Base-by-base conservation (phyloP, 2,797 vertebrate species). In the Sebastes matsubarae region DNA sequence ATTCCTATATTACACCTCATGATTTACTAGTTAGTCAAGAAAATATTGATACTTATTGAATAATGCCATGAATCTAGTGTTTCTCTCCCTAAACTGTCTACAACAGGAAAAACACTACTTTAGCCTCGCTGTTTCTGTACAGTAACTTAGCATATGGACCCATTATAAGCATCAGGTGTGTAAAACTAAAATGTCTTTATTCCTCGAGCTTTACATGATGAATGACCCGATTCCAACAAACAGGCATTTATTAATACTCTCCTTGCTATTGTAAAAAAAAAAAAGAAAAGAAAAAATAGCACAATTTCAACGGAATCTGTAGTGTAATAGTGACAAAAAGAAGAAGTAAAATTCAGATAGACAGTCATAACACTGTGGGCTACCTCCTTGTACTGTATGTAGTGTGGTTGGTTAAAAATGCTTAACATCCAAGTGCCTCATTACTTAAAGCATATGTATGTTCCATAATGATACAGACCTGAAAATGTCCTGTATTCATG, bases 131-230 rank as follows among this genome's bases (percentile, higher is more conserved):
- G 68, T 75, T 78, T 80, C 66, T 85, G 66, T 67, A 57, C 60
- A 86, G 86, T 70, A 83, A 83, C 63, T 77, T 77, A 68, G 70
- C 57, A 76, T 72, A 80, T 75, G 66, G 79, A 92, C 69, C 72
- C 86, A 86, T 76, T 74, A 36, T 81, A 72, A 91, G 78, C 82
- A 73, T 82, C 86, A 84, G 79, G 66, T 84, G 64, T 88, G 89
- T 88, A 84, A 85, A 89, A 88, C 75, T 89, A 88, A 91, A 80
- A 89, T 63, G 22, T 89, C 84, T 92, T 92, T 88, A 87, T 92
- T 92, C 79, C 83, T 89, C 66, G 82, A 90, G 68, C 69, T 91
- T 89, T 77, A 90, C 87, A 88, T 66, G 7, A 87, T 73, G 64
- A 86, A 74, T 75, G 46, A 82, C 91, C 91, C 84, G 87, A 88